Percentiles rank a stretch among this genome's conserved stretches.
Conservation (phyloP, 2,888 invertebrate genomes). For the Scelioninae gen. 1 region DNA sequence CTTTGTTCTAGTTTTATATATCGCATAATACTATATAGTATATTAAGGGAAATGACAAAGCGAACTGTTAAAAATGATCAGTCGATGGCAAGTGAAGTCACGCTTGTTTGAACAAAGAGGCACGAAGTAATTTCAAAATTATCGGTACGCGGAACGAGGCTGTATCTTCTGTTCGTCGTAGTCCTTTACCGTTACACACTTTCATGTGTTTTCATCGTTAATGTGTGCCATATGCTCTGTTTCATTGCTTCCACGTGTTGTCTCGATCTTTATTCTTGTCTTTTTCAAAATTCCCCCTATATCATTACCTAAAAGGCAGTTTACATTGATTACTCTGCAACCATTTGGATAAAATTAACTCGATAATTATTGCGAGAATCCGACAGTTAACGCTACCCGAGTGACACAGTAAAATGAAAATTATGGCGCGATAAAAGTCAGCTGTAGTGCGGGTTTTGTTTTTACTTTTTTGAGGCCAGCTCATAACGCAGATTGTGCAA, state of each 20-base stretch:
- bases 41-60: slow-evolving; percentile 62
- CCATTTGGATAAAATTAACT: slow-evolving; percentile 29
- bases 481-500: not conserved
- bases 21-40: slow-evolving; percentile 48
- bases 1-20: slow-evolving; percentile 3
- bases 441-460: not conserved
- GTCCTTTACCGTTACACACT: slow-evolving; percentile 69
- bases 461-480: not conserved
- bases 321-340: slow-evolving; percentile 24
- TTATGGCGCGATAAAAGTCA: slow-evolving; percentile 25
- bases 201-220: slow-evolving; percentile 65
- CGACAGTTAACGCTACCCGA: not conserved
- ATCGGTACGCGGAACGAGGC: slow-evolving; percentile 68
- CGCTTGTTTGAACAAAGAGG: slow-evolving; percentile 64
- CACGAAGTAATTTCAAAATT: slow-evolving; percentile 68
- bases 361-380: slow-evolving; percentile 34
- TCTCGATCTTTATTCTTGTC: slow-evolving; percentile 51
- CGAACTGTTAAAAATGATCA: slow-evolving; percentile 38
- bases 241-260: slow-evolving; percentile 65
- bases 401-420: slow-evolving; percentile 31
- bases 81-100: slow-evolving; percentile 49
- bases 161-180: slow-evolving; percentile 53
- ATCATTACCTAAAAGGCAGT: slow-evolving; percentile 41
- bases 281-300: slow-evolving; percentile 51
- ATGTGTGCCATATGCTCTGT: slow-evolving; percentile 66